Conservation (phyloP, 2,888 invertebrate genomes). For the Geophilus truncorum region DNA sequence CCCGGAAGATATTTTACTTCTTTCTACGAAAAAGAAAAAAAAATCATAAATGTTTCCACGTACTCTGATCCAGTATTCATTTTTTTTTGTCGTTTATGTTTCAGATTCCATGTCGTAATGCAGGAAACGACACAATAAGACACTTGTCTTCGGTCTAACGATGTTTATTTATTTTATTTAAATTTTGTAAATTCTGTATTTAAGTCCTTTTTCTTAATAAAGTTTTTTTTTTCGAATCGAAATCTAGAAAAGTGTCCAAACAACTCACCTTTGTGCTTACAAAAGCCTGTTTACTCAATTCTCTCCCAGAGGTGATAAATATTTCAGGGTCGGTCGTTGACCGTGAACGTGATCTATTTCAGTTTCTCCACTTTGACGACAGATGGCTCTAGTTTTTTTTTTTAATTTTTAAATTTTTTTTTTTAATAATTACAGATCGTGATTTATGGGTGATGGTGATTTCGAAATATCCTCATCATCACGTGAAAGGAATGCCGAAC, state of each 20-base stretch:
- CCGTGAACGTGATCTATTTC: neutral
- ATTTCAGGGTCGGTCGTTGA: constrained; percentile 2
- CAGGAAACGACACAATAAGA: neutral
- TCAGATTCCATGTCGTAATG: neutral
- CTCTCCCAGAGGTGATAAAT: neutral
- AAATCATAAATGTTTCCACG: neutral
- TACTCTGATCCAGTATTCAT: neutral
- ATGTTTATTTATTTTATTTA: neutral
- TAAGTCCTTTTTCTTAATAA: too few relatives aligned
- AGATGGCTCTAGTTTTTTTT: neutral
- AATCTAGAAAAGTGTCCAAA: too few relatives aligned
- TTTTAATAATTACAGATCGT: constrained; percentile 57
- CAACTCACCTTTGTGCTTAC: too few relatives aligned
- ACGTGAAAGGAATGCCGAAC: constrained; percentile 64
- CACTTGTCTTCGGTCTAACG: neutral
- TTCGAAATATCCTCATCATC: constrained; percentile 81
- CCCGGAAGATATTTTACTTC: neutral
- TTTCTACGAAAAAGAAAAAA: neutral
- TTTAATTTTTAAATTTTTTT: neutral
- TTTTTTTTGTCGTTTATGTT: neutral
- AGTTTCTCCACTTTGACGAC: neutral
- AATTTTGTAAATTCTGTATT: too few relatives aligned
- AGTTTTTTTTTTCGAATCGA: too few relatives aligned
- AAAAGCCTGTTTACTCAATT: neutral
- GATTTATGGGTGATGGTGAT: constrained; percentile 94